These are phyloP conservation scores for Rhynchomys soricoides DNA, from an alignment of 2,113 vertebrate species.

Conservation along the genomic window DNA sequence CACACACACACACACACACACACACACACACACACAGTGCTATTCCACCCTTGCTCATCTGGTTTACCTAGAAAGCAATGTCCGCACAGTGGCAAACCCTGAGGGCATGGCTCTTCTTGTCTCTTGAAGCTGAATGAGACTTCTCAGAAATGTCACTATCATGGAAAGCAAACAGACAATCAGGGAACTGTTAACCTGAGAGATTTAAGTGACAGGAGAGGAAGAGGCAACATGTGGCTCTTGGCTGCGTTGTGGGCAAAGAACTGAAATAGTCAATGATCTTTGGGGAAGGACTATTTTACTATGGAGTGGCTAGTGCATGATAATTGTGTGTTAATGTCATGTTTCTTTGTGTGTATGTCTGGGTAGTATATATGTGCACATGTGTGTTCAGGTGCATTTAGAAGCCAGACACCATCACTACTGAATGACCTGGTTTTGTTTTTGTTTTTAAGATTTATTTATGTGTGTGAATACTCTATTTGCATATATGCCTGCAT, in stretches of 20 bases:
- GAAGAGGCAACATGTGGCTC: not conserved
- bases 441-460: too few relatives aligned
- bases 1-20: too few relatives aligned
- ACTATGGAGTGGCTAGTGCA: not conserved
- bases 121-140: not conserved
- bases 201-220: not conserved
- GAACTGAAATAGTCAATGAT: not conserved
- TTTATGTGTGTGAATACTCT: too few relatives aligned
- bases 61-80: not conserved
- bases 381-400: not conserved
- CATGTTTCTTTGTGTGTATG: not conserved
- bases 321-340: not conserved
- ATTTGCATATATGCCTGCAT: too few relatives aligned
- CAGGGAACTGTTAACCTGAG: not conserved
- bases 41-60: not conserved
- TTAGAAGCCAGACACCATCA: not conserved
- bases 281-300: not conserved
- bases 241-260: not conserved
- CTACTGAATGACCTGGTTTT: not conserved
- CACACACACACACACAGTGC: too few relatives aligned
- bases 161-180: not conserved
- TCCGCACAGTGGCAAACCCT: not conserved
- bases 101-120: not conserved
- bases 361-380: not conserved
- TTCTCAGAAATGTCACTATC: slow-evolving; percentile 27